Percentiles rank a stretch among this genome's conserved stretches.
Evolutionary conservation across 2,113 vertebrate genomes (phyloP).

Genomic region (Misgurnus mizolepis): DNA sequence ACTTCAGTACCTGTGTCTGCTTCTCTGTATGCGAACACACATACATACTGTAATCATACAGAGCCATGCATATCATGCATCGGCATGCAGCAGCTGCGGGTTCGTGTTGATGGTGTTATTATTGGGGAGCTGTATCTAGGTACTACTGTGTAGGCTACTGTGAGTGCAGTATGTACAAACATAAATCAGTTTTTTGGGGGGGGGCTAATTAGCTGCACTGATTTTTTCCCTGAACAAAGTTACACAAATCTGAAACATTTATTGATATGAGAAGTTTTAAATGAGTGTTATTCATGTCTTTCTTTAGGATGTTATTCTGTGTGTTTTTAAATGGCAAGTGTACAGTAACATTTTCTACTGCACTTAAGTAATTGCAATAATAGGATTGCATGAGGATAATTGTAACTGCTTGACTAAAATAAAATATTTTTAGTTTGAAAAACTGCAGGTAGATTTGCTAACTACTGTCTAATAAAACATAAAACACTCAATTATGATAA

Average conservation of each 20-base stretch:
- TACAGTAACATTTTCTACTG: no score
- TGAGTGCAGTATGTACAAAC: neutral
- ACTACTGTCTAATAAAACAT: constrained; percentile 20
- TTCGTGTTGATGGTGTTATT: neutral
- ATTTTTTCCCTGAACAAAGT: neutral
- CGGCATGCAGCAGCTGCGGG: neutral
- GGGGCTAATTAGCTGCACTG: neutral
- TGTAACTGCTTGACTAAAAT: no score
- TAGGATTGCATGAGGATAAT: no score
- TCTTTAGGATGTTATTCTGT: neutral
- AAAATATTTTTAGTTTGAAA: no score
- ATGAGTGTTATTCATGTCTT: neutral
- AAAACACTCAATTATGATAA: neutral
- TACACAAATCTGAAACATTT: neutral
- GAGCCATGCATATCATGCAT: neutral
- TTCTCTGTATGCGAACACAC: neutral
- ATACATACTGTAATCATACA: neutral
- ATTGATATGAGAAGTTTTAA: neutral
- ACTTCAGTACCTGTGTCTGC: neutral
- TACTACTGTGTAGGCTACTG: neutral
- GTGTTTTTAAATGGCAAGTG: no score
- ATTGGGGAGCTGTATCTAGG: neutral
- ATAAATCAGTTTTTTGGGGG: neutral
- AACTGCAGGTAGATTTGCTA: neutral
- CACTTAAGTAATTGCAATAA: no score